These are phyloP conservation scores for Diaprepes abbreviatus DNA, from an alignment of 2,888 invertebrate genomes.

Conservation along the genomic window DNA sequence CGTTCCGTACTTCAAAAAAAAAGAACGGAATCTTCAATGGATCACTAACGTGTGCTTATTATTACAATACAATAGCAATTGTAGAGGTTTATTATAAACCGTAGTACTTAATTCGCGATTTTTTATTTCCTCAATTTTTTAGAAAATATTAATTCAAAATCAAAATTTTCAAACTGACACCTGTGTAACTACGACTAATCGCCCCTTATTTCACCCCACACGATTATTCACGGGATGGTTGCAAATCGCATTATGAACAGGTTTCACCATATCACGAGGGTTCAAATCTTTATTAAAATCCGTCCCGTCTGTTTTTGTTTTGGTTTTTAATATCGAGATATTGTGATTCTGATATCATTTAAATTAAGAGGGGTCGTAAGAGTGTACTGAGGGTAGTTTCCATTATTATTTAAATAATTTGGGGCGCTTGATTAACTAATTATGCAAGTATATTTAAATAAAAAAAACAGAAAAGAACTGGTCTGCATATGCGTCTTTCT, in stretches of 20 bases:
- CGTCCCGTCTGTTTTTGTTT: slow-evolving; percentile 39
- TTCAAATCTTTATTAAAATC: slow-evolving; percentile 38
- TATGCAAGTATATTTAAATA: not conserved
- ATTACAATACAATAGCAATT: too few relatives aligned
- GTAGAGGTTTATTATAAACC: too few relatives aligned
- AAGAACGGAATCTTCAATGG: too few relatives aligned
- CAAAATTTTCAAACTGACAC: too few relatives aligned
- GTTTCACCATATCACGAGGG: slow-evolving; percentile 6
- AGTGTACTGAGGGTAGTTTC: slow-evolving; percentile 1
- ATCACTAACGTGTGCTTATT: too few relatives aligned
- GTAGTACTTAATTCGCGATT: too few relatives aligned
- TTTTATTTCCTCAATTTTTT: too few relatives aligned
- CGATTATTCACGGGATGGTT: slow-evolving; percentile 35
- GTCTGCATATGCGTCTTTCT: too few relatives aligned
- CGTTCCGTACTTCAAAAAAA: too few relatives aligned
- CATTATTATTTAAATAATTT: slow-evolving; percentile 15
- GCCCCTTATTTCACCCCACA: slow-evolving; percentile 28
- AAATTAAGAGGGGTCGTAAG: slow-evolving; percentile 43
- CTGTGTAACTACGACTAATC: slow-evolving; percentile 47
- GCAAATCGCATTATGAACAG: slow-evolving; percentile 24
- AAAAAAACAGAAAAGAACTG: too few relatives aligned
- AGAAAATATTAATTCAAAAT: too few relatives aligned
- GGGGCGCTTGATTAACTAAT: not conserved
- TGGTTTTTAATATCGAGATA: slow-evolving; percentile 43
- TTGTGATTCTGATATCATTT: slow-evolving; percentile 47